Conservation (phyloP, 2,888 invertebrate genomes). For the Hydrotaea cyrtoneurina region DNA sequence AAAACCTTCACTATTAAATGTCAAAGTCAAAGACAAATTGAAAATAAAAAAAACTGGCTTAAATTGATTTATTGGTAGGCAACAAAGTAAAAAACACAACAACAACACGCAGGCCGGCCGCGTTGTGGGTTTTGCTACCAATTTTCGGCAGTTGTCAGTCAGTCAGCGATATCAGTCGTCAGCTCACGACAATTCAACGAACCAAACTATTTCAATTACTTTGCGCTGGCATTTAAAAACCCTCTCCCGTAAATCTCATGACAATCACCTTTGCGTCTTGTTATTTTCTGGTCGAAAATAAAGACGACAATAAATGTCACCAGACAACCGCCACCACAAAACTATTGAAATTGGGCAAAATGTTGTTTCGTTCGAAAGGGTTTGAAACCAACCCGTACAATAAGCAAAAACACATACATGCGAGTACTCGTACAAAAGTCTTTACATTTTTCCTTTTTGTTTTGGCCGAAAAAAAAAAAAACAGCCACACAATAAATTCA, state of each 20-base stretch:
- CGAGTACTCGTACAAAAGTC: not conserved
- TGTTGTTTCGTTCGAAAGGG: conserved; percentile 2
- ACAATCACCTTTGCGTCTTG: conserved; percentile 53
- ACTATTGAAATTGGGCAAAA: conserved; percentile 43
- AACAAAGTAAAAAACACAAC: not conserved
- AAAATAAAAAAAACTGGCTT: conserved; percentile 45
- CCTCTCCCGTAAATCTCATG: not conserved
- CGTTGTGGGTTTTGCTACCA: too few relatives aligned
- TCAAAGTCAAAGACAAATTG: conserved; percentile 65
- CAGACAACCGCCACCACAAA: conserved; percentile 45
- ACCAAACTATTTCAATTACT: too few relatives aligned
- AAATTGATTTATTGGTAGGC: conserved; percentile 64
- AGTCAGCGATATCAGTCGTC: conserved; percentile 2
- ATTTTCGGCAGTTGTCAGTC: not conserved
- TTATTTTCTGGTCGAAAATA: conserved; percentile 32
- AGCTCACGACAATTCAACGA: too few relatives aligned
- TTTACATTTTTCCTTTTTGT: not conserved
- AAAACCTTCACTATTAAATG: conserved; percentile 61
- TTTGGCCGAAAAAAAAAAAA: conserved; percentile 61
- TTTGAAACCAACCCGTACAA: not conserved
- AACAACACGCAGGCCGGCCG: not conserved
- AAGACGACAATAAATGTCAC: conserved; percentile 65
- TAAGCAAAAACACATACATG: not conserved
- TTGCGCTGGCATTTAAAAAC: too few relatives aligned
- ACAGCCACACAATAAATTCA: conserved; percentile 59